A percentile compares a stretch with the other conserved stretches of the same genome.
Evolutionary conservation across 2,888 invertebrate genomes (phyloP).

Genomic region (Microchrysa polita): DNA sequence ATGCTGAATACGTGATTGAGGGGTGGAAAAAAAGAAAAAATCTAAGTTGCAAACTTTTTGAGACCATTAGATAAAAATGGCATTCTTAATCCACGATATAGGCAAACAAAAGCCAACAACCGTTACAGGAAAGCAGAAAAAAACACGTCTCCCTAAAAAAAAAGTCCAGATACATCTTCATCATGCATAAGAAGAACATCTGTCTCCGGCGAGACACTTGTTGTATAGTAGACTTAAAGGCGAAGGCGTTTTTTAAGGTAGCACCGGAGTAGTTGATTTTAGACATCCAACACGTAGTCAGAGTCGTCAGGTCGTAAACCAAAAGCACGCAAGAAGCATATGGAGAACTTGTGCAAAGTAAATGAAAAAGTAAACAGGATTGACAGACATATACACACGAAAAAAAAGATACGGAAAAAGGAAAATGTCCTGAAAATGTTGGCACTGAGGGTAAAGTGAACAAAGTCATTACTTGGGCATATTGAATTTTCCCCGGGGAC

Average conservation of each 20-base stretch:
- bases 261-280: too few relatives aligned
- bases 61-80: slow-evolving; percentile 25
- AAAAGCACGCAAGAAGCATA: too few relatives aligned
- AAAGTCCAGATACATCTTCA: neutral
- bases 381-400: too few relatives aligned
- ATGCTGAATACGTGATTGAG: too few relatives aligned
- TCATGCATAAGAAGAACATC: neutral
- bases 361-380: slow-evolving; percentile 46
- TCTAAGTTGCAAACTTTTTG: neutral
- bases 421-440: too few relatives aligned
- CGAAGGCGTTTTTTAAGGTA: neutral
- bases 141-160: neutral
- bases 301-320: slow-evolving; percentile 37
- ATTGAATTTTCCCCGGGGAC: slow-evolving; percentile 49
- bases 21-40: too few relatives aligned
- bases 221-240: slow-evolving; percentile 24
- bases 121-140: too few relatives aligned
- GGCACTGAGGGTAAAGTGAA: slow-evolving; percentile 47
- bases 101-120: neutral
- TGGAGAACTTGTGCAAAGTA: slow-evolving; percentile 39
- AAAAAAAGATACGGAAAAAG: neutral
- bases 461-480: slow-evolving; percentile 49
- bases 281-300: too few relatives aligned
- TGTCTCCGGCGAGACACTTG: neutral
- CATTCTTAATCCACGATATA: slow-evolving; percentile 25